Conservation (phyloP, 1,140 invertebrate genomes). For the Belonocnema kinseyi region DNA sequence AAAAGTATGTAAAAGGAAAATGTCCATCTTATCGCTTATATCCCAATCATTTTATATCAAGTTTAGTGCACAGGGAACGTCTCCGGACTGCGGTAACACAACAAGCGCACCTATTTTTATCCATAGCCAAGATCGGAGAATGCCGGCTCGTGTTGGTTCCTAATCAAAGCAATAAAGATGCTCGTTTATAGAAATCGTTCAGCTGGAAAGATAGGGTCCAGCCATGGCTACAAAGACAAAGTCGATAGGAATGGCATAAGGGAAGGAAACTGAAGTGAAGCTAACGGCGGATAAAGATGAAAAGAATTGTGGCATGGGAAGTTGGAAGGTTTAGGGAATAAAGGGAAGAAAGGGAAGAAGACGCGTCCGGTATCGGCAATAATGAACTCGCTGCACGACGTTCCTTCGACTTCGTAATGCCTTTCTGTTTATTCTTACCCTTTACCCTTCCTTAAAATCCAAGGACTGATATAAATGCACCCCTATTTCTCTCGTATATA, state of each 20-base stretch:
- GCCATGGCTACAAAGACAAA: slow-evolving; percentile 6
- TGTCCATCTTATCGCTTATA: too few relatives aligned
- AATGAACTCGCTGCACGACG: slow-evolving; percentile 36
- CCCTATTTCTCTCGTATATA: slow-evolving; percentile 49
- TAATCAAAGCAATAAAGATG: slow-evolving; percentile 52
- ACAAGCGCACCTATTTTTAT: slow-evolving; percentile 6
- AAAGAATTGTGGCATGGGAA: slow-evolving; percentile 27
- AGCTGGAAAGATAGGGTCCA: slow-evolving; percentile 33
- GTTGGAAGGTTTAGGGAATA: background rate
- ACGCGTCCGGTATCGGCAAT: slow-evolving; percentile 44
- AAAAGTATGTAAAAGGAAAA: too few relatives aligned
- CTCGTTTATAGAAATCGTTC: slow-evolving; percentile 42
- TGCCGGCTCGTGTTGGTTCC: slow-evolving; percentile 43
- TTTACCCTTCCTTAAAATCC: slow-evolving; percentile 33
- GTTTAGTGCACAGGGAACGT: background rate
- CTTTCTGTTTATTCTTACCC: slow-evolving; percentile 53
- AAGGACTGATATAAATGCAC: slow-evolving; percentile 59
- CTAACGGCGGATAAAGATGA: slow-evolving; percentile 26
- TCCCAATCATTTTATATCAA: background rate
- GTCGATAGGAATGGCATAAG: background rate
- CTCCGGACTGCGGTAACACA: background rate
- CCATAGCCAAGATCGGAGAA: background rate
- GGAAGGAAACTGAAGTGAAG: background rate
- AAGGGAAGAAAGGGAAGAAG: slow-evolving; percentile 3
- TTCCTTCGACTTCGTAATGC: slow-evolving; percentile 46